Conservation (phyloP, 2,113 vertebrate genomes). For the Amphiprion percula region DNA sequence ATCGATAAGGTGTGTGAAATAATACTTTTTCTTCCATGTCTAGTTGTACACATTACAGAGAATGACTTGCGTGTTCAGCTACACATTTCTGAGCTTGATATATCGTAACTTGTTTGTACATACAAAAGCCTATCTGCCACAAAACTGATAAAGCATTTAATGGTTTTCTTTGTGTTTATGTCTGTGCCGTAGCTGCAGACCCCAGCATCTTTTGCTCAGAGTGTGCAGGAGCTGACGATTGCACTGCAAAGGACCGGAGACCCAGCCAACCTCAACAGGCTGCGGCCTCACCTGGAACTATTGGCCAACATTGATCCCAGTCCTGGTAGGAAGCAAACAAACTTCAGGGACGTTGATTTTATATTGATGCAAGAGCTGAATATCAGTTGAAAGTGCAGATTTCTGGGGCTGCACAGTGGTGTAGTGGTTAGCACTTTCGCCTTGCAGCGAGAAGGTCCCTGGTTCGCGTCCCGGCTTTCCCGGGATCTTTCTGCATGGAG, state of each 20-base stretch:
- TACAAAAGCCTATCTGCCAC: not conserved
- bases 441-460: too few relatives aligned
- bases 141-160: not conserved
- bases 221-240: slow-evolving; percentile 98
- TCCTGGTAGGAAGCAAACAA: slow-evolving; percentile 87
- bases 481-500: too few relatives aligned
- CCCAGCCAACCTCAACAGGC: slow-evolving; percentile 96
- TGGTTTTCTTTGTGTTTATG: not conserved
- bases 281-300: slow-evolving; percentile 95
- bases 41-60: not conserved
- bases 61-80: not conserved
- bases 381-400: too few relatives aligned
- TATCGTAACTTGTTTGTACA: not conserved
- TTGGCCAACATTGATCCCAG: slow-evolving; percentile 98
- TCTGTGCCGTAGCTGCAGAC: slow-evolving; percentile 93
- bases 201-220: slow-evolving; percentile 98
- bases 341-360: not conserved
- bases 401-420: too few relatives aligned
- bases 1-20: slow-evolving; percentile 93
- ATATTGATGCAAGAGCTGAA: not conserved
- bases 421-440: too few relatives aligned
- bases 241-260: slow-evolving; percentile 98
- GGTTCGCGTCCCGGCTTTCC: too few relatives aligned
- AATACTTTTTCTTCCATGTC: not conserved
- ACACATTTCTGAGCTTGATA: not conserved